A percentile compares a stretch with the other conserved stretches of the same genome.
phyloP scores from a whole-genome alignment of 2,113 vertebrate species.

The Zootoca vivipara region DNA sequence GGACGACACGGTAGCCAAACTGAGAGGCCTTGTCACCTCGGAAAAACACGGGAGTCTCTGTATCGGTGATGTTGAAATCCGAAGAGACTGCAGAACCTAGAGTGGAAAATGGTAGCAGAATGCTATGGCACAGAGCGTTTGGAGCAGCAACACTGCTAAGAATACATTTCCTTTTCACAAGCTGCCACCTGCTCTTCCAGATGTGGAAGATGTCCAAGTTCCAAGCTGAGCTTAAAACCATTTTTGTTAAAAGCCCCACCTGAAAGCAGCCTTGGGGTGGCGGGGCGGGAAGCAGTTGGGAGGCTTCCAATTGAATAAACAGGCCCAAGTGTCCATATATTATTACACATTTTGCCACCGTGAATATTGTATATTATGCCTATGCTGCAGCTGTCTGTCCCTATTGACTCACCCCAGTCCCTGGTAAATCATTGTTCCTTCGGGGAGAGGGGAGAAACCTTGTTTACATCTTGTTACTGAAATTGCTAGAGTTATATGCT shows the following conservation, averaged over 20 bases:
- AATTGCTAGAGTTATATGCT: too few species aligned
- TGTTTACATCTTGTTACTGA: too few species aligned
- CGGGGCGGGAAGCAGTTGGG: not conserved
- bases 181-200: too few species aligned
- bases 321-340: not conserved
- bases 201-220: too few species aligned
- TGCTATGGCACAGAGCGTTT: too few species aligned
- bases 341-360: too few species aligned
- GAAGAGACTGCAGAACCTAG: not conserved
- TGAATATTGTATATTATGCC: not conserved
- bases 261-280: not conserved
- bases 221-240: too few species aligned
- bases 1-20: constrained; percentile 21
- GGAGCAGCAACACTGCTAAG: not conserved
- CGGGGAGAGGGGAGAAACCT: too few species aligned
- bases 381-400: not conserved
- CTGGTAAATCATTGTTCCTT: too few species aligned
- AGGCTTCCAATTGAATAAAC: not conserved
- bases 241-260: not conserved
- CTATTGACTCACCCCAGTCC: not conserved
- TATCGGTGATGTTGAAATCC: not conserved
- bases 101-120: not conserved
- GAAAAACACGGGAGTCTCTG: constrained; percentile 5
- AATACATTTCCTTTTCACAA: not conserved
- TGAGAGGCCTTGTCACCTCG: not conserved